Evolutionary conservation across 2,888 invertebrate species (phyloP), one percentile per base, ranked within the genome.

Genomic region (Subacronicta megacephala): DNA sequence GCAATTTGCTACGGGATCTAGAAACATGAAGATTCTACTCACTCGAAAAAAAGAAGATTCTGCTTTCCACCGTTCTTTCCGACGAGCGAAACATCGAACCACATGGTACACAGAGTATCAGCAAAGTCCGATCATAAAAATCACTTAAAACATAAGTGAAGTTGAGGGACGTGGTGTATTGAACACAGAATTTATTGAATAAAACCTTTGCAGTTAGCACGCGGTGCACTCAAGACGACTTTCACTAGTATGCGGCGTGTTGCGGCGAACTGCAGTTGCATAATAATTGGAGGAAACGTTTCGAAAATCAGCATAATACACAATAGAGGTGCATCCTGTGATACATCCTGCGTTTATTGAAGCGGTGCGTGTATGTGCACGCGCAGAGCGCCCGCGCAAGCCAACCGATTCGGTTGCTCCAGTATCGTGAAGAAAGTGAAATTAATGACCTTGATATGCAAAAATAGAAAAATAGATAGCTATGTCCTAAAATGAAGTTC

Each of bases 271-370:
- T 79, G 77, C 69, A 67, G 58, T 63, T 62, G 71, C 73, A 60
- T 77, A 77, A 81, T 81, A 87, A 90, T 85, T 80, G 75, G 73
- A 82, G 90, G 90, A 90, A 87, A 75, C 72, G 79, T 88, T 87
- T 85, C 81, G 87, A 85, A 90, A 90, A 88, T 81, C 67, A 76
- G 80, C 75, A 80, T 77, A 75, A 78, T 75, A 63, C 72, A 69
- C 72, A 75, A 69, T 74, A 75, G 58, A 62, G 60, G 78, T 53
- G 73, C 81, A 82, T 88, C 87, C 88, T 88, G 82, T 62, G 60
- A 57, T 31, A 66, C 72, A 85, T 90, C 89, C 90, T 87, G 65
- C 46, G 63, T 65, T 63, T 65, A 73, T 49, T 73, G 64, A 68
- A 67, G 63, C 77, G 74, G 51, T 56, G 36, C 49, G 5, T 40